Base-by-base conservation (phyloP, 2,113 vertebrate genomes). In the Thryonomys swinderianus region DNA sequence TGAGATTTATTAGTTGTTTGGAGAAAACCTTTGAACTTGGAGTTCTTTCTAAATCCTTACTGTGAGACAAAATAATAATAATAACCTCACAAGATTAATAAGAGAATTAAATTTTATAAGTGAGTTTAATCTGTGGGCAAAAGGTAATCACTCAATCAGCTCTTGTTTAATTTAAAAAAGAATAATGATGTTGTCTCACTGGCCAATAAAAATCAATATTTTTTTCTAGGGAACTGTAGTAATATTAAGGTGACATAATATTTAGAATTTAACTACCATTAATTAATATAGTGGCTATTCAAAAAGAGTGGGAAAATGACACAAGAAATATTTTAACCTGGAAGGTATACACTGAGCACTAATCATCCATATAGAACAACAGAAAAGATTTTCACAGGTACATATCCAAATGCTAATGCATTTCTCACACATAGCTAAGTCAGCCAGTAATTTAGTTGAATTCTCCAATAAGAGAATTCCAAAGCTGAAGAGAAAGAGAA, bases 141-240 rank as follows among this genome's bases (percentile, higher is more conserved):
- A 67, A 69, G 45, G 7, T 81, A 40, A 53, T 4, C 6, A 69
- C n/a, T 85, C 37, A 27, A 69, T 20, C 1, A 69, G 27, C 53
- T 79, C 93, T 18, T 55, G 34, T 71, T 95, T 96, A 13, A 64
- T 79, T 78, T 53, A 76, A 53, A 73, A 73, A 45, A 27, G 25
- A 30, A 34, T 71, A 45, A 1, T 62, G 25, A 80, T 55, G 53
- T 27, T 74, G 2, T 10, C 42, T 57, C n/a, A 66, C 83, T 91
- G 73, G 12, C 6, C 27, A 32, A 42, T 17, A 34, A 88, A n/a
- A 81, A 20, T 20, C n/a, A 61, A 57, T 23, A 62, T 12, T 18
- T 83, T 85, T 53, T 21, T 55, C 20, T 12, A 17, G 69, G 9
- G 37, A 73, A 73, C 5, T 73, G 40, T 5, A 27, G 81, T 5